These are phyloP conservation scores for Spilosoma lubricipeda DNA, from an alignment of 2,888 invertebrate species.

Conservation along the genomic window DNA sequence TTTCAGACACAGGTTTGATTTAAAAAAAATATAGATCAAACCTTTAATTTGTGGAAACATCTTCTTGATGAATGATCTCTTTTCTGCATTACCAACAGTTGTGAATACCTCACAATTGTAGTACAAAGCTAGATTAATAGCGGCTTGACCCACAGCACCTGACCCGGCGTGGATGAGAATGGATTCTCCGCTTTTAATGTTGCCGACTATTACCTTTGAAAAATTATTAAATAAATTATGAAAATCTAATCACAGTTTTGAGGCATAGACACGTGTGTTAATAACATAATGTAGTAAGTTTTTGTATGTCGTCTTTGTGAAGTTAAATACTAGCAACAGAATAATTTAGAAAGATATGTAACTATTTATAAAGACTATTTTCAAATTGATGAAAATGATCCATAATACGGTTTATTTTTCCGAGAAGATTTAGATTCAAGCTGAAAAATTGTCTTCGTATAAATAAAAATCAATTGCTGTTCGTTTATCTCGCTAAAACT, in stretches of 20 bases:
- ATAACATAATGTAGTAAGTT: too few relatives aligned
- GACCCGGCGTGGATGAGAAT: constrained; percentile 98
- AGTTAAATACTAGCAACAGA: too few relatives aligned
- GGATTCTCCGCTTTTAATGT: constrained; percentile 92
- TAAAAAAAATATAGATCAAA: constrained; percentile 41
- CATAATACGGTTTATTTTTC: too few relatives aligned
- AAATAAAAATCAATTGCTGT: too few relatives aligned
- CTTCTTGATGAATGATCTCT: constrained; percentile 95
- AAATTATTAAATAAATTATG: not conserved
- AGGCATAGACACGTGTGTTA: too few relatives aligned
- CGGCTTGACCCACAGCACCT: constrained; percentile 99
- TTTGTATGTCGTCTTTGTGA: too few relatives aligned
- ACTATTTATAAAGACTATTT: too few relatives aligned
- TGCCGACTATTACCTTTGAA: constrained; percentile 86
- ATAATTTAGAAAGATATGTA: too few relatives aligned
- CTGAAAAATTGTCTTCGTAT: too few relatives aligned
- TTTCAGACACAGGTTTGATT: not conserved
- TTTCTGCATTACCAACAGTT: constrained; percentile 95
- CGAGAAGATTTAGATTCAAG: too few relatives aligned
- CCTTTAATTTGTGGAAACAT: constrained; percentile 92
- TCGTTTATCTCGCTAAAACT: too few relatives aligned
- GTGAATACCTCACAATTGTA: constrained; percentile 97
- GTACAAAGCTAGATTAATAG: constrained; percentile 96
- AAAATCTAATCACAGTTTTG: not conserved
- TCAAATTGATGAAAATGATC: too few relatives aligned